phyloP scores from a whole-genome alignment of 2,797 vertebrate species.

The Crax fasciolata region DNA sequence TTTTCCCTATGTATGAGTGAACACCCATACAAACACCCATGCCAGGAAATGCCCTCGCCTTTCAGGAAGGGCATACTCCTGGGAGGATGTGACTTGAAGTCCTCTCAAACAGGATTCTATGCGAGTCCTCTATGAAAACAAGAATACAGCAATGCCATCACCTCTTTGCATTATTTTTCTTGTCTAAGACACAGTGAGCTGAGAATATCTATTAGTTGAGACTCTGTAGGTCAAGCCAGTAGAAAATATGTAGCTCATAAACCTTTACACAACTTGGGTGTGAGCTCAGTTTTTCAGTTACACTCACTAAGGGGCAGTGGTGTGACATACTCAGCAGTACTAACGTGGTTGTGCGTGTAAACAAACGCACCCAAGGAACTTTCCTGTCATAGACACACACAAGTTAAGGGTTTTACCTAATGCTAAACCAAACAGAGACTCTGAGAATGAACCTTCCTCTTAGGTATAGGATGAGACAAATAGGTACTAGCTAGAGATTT shows the following conservation, averaged over 20 bases:
- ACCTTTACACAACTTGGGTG: not conserved
- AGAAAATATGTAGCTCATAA: not conserved
- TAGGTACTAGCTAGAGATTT: not conserved
- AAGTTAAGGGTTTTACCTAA: not conserved
- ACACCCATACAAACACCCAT: not conserved
- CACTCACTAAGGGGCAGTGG: not conserved
- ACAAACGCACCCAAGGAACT: not conserved
- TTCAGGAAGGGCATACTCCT: not conserved
- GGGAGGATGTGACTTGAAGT: not conserved
- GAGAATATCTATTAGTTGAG: not conserved
- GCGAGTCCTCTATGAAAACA: not conserved
- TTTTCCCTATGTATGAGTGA: not conserved
- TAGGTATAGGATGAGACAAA: not conserved
- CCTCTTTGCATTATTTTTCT: not conserved
- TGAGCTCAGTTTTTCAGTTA: not conserved
- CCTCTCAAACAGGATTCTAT: not conserved
- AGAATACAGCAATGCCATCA: not conserved
- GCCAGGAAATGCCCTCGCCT: not conserved
- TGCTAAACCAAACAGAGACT: not conserved
- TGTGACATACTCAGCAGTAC: not conserved
- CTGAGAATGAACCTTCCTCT: not conserved
- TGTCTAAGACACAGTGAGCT: not conserved
- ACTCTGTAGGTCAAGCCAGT: not conserved
- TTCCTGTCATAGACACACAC: not conserved
- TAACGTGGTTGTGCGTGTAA: accelerated